Evolutionary conservation across 2,113 vertebrate genomes (phyloP).

Genomic region (Electrona antarctica): DNA sequence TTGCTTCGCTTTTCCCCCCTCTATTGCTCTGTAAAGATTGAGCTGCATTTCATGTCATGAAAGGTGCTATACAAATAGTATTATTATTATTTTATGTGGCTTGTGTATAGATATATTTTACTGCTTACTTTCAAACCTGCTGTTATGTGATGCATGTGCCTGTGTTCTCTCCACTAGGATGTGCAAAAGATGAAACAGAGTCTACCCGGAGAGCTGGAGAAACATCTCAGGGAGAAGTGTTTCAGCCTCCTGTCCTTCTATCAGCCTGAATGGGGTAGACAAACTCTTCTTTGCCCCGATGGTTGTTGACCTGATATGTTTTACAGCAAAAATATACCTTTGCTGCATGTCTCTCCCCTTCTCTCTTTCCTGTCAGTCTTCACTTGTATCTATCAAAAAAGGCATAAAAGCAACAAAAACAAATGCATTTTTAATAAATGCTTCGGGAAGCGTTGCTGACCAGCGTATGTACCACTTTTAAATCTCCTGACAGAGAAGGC

Average conservation of each 20-base stretch:
- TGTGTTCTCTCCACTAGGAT: conserved; percentile 66
- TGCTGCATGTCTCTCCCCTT: background rate
- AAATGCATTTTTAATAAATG: rapidly evolving
- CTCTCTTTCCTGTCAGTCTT: background rate
- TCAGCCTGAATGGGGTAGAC: conserved; percentile 82
- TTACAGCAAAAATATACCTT: background rate
- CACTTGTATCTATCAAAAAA: too few relatives aligned
- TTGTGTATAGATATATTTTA: too few relatives aligned
- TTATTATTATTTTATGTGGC: background rate
- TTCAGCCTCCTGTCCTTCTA: conserved; percentile 82
- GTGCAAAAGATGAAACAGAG: conserved; percentile 77
- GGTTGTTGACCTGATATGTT: background rate
- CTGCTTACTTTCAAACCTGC: too few relatives aligned
- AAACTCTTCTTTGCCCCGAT: background rate
- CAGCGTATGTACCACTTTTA: background rate
- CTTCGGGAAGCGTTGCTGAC: background rate
- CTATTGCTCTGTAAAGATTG: background rate
- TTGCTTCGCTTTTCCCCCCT: background rate
- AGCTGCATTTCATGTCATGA: background rate
- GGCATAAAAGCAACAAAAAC: background rate
- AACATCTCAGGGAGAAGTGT: conserved; percentile 83
- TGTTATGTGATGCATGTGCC: too few relatives aligned
- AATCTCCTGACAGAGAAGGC: conserved; percentile 73
- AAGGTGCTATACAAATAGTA: too few relatives aligned
- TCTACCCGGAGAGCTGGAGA: conserved; percentile 79